Base-by-base conservation (phyloP, 2,888 invertebrate species). In the Mythimna lalbum region DNA sequence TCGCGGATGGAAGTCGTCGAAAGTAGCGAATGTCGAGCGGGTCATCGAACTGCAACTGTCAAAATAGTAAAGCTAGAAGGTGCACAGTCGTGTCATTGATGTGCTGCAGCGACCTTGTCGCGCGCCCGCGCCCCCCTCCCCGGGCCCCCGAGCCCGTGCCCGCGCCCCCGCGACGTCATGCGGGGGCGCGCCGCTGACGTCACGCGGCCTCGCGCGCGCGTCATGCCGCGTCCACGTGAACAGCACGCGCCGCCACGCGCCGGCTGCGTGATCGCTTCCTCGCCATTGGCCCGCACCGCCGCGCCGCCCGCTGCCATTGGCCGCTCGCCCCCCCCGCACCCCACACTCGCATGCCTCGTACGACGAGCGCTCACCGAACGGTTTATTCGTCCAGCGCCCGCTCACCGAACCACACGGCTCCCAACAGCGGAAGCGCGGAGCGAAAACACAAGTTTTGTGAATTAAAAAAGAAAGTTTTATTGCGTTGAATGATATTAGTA, bases 151-250 rank as follows among this genome's bases (percentile, higher is more conserved):
- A 7, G 12, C 56, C n/a, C 33, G n/a, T 19, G 56, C 82, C 86
- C 82, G 79, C 88, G 52, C 63, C 63, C 63, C 64, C 64, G 39
- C 91, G 87, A 93, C 93, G 93, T 94, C 95, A 95, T 90, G 93
- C 95, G 94, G 95, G 95, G 96, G 96, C 94, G 96, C 95, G 95
- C 94, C 96, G 96, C 92, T 96, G 96, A 96, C 96, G 96, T 96
- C 96, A 96, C 93, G 89, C 92, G 96, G 96, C 94, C 96, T 93
- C 93, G 57, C 57, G 36, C 57, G 33, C 90, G 92, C 94, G 97
- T 97, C 98, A 98, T 97, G 96, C 97, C 94, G 93, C 93, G 97
- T 97, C 97, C 98, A 98, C 98, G 98, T 98, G 98, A 98, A 98
- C 97, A 97, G 91, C 97, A 97, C 97, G 97, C 97, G 95, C 93